Conservation (phyloP, 2,797 vertebrate genomes). For the Microhierax caerulescens region DNA sequence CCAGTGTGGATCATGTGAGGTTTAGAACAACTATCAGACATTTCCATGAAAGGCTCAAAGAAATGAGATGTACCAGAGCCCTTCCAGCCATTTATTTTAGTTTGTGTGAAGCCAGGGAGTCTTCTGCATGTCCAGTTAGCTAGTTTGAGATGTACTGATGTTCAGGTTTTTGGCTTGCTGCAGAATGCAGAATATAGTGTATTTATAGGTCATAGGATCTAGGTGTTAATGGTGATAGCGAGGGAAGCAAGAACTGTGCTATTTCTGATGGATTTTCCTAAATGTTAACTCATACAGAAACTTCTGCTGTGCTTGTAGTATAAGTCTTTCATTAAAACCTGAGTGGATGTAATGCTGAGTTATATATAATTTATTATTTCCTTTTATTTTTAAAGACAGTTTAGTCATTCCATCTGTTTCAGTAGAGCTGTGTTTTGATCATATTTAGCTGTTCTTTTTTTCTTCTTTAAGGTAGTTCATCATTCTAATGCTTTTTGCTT, state of each 20-base stretch:
- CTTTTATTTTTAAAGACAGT: conserved; percentile 14
- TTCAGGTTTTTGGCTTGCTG: background rate
- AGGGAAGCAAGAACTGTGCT: background rate
- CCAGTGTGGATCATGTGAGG: background rate
- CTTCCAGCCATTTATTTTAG: background rate
- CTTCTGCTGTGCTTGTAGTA: background rate
- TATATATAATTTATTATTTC: conserved; percentile 24
- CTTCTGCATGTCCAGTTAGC: background rate
- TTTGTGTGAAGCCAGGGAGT: background rate
- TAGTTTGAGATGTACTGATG: background rate
- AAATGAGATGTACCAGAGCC: background rate
- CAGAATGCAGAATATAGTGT: background rate
- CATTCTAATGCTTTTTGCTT: background rate
- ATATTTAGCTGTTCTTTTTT: background rate
- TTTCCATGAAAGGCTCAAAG: background rate
- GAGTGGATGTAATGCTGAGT: background rate
- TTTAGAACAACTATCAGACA: background rate
- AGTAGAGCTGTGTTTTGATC: background rate
- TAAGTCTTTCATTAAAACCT: background rate
- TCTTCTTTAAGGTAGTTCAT: background rate
- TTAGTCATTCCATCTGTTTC: conserved; percentile 21
- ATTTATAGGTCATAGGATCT: background rate
- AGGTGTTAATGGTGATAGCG: background rate
- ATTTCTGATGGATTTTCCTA: background rate
- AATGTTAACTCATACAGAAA: background rate